phyloP scores from a whole-genome alignment of 2,113 vertebrate genomes.

The Phasianus colchicus region DNA sequence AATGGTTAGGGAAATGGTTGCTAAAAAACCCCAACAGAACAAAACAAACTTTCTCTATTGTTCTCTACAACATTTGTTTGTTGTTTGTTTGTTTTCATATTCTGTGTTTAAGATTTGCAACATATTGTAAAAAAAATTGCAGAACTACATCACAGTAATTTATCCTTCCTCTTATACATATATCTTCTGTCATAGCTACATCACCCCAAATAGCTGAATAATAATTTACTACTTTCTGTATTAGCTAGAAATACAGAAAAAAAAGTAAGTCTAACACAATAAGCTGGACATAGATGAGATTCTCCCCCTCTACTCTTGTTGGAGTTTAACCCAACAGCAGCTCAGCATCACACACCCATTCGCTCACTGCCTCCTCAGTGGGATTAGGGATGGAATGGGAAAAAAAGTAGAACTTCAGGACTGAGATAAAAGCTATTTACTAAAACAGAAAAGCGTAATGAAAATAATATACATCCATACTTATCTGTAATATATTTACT shows the following conservation, averaged over 20 bases:
- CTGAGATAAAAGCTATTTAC: background rate
- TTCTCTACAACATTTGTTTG: background rate
- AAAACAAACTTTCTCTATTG: background rate
- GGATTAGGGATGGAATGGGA: background rate
- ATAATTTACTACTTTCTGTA: background rate
- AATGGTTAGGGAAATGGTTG: background rate
- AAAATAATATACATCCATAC: background rate
- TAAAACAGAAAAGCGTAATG: background rate
- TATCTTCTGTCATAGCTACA: background rate
- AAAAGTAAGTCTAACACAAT: background rate
- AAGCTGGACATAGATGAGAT: background rate
- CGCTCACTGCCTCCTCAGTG: background rate
- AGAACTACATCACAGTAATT: background rate
- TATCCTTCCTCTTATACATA: background rate
- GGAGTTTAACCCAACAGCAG: background rate
- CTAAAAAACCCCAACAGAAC: background rate
- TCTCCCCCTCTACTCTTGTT: background rate
- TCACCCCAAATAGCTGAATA: background rate
- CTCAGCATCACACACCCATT: background rate
- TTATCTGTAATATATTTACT: background rate
- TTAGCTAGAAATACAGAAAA: background rate
- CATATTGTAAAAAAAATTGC: background rate
- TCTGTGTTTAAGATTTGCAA: background rate
- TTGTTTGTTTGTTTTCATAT: background rate
- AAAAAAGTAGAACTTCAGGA: background rate